Percentiles rank a stretch among this genome's conserved stretches.
phyloP scores from a whole-genome alignment of 2,888 invertebrate genomes.

The Clanis bilineata region DNA sequence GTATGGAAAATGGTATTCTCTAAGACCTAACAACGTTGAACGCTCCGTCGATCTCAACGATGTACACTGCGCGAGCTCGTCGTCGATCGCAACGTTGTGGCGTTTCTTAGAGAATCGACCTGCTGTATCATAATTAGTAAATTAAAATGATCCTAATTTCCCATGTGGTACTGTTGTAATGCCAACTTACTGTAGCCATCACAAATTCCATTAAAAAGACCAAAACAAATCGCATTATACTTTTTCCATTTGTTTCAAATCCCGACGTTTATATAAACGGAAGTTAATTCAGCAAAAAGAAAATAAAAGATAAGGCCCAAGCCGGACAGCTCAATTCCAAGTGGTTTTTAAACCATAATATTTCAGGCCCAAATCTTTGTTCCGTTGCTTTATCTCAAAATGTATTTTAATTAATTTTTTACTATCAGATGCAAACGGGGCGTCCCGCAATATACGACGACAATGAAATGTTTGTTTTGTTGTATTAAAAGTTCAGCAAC shows the following conservation, averaged over 20 bases:
- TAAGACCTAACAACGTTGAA: too few species aligned
- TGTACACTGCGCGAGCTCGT: too few species aligned
- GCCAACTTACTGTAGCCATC: too few species aligned
- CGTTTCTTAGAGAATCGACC: too few species aligned
- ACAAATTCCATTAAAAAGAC: not conserved
- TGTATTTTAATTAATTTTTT: conserved; percentile 59
- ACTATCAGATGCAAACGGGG: conserved; percentile 54
- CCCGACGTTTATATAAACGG: conserved; percentile 37
- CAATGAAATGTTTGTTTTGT: conserved; percentile 44
- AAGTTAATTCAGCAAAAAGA: conserved; percentile 41
- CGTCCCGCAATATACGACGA: conserved; percentile 40
- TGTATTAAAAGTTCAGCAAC: conserved; percentile 25
- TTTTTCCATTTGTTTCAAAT: conserved; percentile 3
- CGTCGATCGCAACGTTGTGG: too few species aligned
- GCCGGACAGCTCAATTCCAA: conserved; percentile 41
- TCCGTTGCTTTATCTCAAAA: conserved; percentile 48
- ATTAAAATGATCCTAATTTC: too few species aligned
- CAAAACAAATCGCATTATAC: not conserved
- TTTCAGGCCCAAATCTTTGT: conserved; percentile 37
- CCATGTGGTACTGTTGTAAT: too few species aligned
- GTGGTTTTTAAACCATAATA: conserved; percentile 46
- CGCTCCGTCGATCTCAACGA: too few species aligned
- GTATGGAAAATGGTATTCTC: too few species aligned
- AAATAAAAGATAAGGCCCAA: conserved; percentile 23
- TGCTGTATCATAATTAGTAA: too few species aligned